phyloP scores from a whole-genome alignment of 2,113 vertebrate species.

The Circaetus cinerascens region DNA sequence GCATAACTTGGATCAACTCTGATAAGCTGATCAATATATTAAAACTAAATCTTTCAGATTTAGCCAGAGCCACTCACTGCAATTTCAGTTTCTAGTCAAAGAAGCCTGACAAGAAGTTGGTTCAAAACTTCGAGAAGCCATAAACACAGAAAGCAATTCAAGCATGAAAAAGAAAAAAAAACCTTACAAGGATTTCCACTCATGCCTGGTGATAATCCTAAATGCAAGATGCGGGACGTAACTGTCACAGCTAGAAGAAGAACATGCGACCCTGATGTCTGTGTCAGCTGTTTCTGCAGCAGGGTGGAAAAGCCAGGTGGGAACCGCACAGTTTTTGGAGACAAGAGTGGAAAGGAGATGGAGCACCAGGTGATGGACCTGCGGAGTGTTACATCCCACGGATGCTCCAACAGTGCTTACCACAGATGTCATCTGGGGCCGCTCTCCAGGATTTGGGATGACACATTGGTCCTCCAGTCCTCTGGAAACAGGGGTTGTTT shows the following conservation, averaged over 20 bases:
- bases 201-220: not conserved
- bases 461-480: not conserved
- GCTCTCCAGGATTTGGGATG: not conserved
- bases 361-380: not conserved
- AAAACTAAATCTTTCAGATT: not conserved
- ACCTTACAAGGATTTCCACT: constrained; percentile 23
- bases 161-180: not conserved
- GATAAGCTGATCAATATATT: not conserved
- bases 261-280: fast-evolving
- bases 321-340: fast-evolving
- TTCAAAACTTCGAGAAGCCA: not conserved
- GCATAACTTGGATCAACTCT: not conserved
- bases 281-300: not conserved
- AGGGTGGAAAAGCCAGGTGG: fast-evolving
- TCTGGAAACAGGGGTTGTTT: not conserved
- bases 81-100: not conserved
- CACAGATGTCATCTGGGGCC: not conserved
- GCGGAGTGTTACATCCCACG: fast-evolving
- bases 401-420: fast-evolving
- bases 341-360: not conserved
- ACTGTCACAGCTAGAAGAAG: not conserved
- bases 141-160: not conserved
- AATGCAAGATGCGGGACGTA: fast-evolving
- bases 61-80: not conserved
- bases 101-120: not conserved